Conservation (phyloP, 2,797 vertebrate genomes). For the Scolopax bukidnonensis region DNA sequence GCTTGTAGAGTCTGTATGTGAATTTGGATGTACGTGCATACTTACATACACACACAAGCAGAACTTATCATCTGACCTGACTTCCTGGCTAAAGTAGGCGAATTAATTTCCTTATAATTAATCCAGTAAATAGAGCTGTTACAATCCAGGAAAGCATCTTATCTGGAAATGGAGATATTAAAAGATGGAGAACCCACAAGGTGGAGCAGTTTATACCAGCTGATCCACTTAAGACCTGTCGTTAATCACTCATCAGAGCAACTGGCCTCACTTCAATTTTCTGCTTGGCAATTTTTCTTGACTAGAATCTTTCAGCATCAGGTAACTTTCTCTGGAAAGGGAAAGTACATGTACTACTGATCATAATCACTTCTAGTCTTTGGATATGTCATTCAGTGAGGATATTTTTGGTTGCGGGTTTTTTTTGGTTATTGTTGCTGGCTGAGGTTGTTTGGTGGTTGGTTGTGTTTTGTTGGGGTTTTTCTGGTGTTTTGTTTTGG, state of each 20-base stretch:
- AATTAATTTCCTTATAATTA: not conserved
- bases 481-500: too few relatives aligned
- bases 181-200: not conserved
- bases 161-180: not conserved
- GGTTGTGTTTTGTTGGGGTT: too few relatives aligned
- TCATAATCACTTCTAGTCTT: not conserved
- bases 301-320: not conserved
- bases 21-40: not conserved
- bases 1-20: accelerated
- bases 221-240: not conserved
- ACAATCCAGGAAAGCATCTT: not conserved
- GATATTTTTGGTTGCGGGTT: too few relatives aligned
- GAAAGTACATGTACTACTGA: not conserved
- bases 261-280: not conserved
- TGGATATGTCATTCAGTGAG: not conserved
- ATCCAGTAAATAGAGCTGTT: not conserved
- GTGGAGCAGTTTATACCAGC: not conserved
- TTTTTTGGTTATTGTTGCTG: too few relatives aligned
- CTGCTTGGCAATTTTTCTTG: not conserved
- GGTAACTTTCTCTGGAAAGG: not conserved
- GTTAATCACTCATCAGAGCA: not conserved
- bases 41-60: not conserved
- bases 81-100: not conserved
- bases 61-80: not conserved
- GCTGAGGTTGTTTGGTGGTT: not conserved